Percentiles rank a stretch among this genome's conserved stretches.
phyloP scores from a whole-genome alignment of 1,140 invertebrate species.

The Onthophagus taurus region DNA sequence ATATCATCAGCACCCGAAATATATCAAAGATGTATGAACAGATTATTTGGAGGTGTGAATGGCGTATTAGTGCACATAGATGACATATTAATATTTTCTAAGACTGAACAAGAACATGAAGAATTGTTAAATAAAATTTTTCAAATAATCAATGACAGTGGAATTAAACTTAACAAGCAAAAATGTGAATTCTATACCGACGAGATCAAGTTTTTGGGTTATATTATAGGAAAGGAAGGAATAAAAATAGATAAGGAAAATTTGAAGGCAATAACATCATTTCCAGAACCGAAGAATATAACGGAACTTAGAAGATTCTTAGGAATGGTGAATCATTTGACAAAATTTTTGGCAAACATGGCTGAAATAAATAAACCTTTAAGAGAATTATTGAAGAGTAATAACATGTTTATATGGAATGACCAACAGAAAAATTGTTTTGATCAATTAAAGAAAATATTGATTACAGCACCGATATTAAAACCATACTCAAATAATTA shows the following conservation, averaged over 20 bases:
- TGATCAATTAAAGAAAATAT: background rate
- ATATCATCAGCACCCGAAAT: slow-evolving; percentile 26
- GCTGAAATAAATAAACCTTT: background rate
- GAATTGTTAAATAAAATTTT: slow-evolving; percentile 1
- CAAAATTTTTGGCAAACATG: slow-evolving; percentile 24
- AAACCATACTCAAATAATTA: too few relatives aligned
- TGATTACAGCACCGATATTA: background rate
- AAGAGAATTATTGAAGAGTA: background rate
- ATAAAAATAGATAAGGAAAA: slow-evolving; percentile 11
- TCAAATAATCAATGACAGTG: slow-evolving; percentile 2
- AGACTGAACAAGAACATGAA: background rate
- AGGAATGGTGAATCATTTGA: slow-evolving; percentile 33
- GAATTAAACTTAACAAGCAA: slow-evolving; percentile 1
- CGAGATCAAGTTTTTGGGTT: slow-evolving; percentile 6
- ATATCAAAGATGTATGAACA: slow-evolving; percentile 13
- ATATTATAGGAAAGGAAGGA: slow-evolving; percentile 3
- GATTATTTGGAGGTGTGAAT: background rate
- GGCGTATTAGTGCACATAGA: background rate
- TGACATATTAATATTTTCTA: slow-evolving; percentile 3
- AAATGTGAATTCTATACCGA: slow-evolving; percentile 11
- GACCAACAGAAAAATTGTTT: background rate
- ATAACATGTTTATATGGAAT: background rate
- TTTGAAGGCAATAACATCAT: slow-evolving; percentile 24
- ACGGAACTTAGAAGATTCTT: slow-evolving; percentile 28
- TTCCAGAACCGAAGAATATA: slow-evolving; percentile 22